Evolutionary conservation across 1,140 invertebrate genomes (phyloP), one percentile per base, ranked within the genome.

Genomic region (Armadillidium nasatum): DNA sequence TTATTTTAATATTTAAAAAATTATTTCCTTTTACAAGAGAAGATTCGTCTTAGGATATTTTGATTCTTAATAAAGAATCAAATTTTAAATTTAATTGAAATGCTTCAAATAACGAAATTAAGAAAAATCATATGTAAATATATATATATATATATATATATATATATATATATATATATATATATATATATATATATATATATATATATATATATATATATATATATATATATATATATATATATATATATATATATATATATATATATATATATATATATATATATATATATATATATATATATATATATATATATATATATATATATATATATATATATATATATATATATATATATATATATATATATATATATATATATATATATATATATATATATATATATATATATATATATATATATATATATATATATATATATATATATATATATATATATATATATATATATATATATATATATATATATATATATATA

Each of bases 401-500:
- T 21, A 60, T 21, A 60, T 21, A 60, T 21, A 60, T 21, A 60
- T 21, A 60, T 21, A 60, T 21, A 60, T 21, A 60, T 21, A 60
- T 21, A 60, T 21, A 60, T 21, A 60, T 21, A 60, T 21, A 60
- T 21, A 60, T 21, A 60, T 21, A 60, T 21, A 60, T n/a, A 60
- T 21, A 60, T 21, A 60, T 21, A 60, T 21, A 60, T 21, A 60
- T 21, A 60, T 21, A 60, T 21, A 60, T 21, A 60, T 21, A 60
- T 21, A 60, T 21, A 67, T 67, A 67, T 67, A 67, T 67, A 67
- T 67, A 67, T 67, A 67, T 67, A 67, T 67, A 67, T 67, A 67
- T 67, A 67, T 67, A 67, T 67, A 67, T 67, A 67, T 67, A 67
- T 67, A 67, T 67, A 67, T 67, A 67, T 67, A 67, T 67, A 67